phyloP scores from a whole-genome alignment of 2,113 vertebrate genomes.

The Sinosuthora webbiana region DNA sequence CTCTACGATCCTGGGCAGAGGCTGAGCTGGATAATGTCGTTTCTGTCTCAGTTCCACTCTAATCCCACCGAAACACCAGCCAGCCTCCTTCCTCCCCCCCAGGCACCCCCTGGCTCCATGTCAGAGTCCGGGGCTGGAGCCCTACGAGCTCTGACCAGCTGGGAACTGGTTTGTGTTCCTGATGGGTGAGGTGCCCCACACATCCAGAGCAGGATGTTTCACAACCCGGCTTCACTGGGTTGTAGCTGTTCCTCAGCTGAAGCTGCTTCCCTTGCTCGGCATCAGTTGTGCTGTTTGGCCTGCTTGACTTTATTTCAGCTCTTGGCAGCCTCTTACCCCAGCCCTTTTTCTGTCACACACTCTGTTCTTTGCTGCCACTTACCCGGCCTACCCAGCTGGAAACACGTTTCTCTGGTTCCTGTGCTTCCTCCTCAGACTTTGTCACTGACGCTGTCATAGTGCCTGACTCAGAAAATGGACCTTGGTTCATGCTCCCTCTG shows the following conservation, averaged over 20 bases:
- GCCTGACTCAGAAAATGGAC: background rate
- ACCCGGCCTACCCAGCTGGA: background rate
- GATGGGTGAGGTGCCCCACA: no score
- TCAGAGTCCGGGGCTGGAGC: background rate
- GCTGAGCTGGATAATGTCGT: fast-evolving
- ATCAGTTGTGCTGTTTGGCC: background rate
- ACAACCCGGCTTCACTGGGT: background rate
- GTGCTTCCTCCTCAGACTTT: background rate
- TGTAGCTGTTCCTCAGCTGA: background rate
- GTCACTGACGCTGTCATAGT: background rate
- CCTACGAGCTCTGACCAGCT: background rate
- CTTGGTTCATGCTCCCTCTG: background rate
- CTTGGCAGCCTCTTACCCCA: background rate
- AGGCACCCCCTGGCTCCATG: background rate
- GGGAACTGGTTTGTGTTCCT: background rate
- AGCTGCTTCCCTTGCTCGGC: background rate
- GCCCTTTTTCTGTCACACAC: background rate
- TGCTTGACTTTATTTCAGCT: background rate
- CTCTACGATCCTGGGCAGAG: background rate
- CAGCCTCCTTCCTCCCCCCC: background rate
- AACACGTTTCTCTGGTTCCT: background rate
- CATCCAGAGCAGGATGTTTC: background rate
- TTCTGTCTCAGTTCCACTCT: background rate
- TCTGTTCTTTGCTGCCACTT: background rate
- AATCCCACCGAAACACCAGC: background rate